Percentiles rank a stretch among this genome's conserved stretches.
phyloP scores from a whole-genome alignment of 2,797 vertebrate genomes.

The Hypotaenidia okinawae region DNA sequence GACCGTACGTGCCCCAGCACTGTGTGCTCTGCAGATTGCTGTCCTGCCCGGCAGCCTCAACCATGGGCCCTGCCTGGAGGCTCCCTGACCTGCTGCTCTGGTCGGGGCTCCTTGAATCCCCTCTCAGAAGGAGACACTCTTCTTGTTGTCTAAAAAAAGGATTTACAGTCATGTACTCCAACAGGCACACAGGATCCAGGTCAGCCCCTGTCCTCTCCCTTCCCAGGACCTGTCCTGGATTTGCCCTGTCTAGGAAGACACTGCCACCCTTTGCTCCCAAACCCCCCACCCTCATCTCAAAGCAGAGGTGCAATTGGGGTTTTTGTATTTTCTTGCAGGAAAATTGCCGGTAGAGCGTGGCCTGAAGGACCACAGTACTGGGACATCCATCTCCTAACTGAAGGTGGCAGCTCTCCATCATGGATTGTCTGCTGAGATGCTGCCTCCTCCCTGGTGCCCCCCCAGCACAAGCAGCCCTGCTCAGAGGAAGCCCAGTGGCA shows the following conservation, averaged over 20 bases:
- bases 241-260: neutral
- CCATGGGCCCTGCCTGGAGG: too few species aligned
- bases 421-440: neutral
- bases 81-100: neutral
- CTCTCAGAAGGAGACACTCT: fast-evolving
- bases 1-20: fast-evolving
- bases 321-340: neutral
- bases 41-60: neutral
- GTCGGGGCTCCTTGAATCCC: neutral
- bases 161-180: neutral
- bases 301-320: fast-evolving
- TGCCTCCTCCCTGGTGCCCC: neutral
- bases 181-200: fast-evolving
- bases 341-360: neutral
- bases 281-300: neutral
- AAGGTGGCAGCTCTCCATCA: neutral
- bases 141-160: neutral
- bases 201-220: neutral
- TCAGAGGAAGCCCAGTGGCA: fast-evolving
- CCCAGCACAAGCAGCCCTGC: neutral
- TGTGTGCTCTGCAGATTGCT: neutral
- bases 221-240: neutral
- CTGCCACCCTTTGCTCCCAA: neutral
- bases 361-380: fast-evolving
- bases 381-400: fast-evolving